These are phyloP conservation scores for Drosophila murphyi DNA, from an alignment of 1,140 invertebrate genomes.

Conservation along the genomic window DNA sequence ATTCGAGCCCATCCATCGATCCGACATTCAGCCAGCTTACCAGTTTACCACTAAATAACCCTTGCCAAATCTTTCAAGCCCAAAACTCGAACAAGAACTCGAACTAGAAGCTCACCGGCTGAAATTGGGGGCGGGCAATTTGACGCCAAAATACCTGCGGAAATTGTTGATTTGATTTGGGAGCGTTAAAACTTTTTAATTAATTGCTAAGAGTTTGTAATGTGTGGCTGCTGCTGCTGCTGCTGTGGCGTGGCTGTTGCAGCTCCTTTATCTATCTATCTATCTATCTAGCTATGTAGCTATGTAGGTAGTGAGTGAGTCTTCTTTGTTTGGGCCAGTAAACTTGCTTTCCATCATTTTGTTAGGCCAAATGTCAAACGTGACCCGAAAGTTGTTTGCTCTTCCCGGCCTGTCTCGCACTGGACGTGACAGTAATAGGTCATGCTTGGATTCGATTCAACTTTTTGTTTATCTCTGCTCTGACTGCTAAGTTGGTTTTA, in stretches of 20 bases:
- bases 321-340: neutral
- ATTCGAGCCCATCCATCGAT: slow-evolving; percentile 50
- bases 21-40: neutral
- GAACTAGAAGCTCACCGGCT: neutral
- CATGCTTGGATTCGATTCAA: slow-evolving; percentile 60
- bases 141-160: slow-evolving; percentile 69
- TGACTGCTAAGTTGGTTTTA: slow-evolving; percentile 54
- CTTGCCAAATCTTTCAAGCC: slow-evolving; percentile 24
- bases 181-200: slow-evolving; percentile 75
- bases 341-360: slow-evolving; percentile 31
- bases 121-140: slow-evolving; percentile 26
- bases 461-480: slow-evolving; percentile 10
- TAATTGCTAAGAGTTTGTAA: slow-evolving; percentile 60
- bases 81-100: slow-evolving; percentile 7
- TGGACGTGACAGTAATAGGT: slow-evolving; percentile 78
- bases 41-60: slow-evolving; percentile 20
- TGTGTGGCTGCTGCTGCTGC: slow-evolving; percentile 18
- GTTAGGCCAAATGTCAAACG: slow-evolving; percentile 63
- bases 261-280: too few relatives aligned
- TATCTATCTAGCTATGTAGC: slow-evolving; percentile 6
- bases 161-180: slow-evolving; percentile 74
- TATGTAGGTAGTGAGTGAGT: slow-evolving; percentile 5
- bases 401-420: slow-evolving; percentile 37
- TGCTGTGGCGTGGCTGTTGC: neutral
- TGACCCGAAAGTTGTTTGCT: slow-evolving; percentile 71